Evolutionary conservation across 2,888 invertebrate genomes (phyloP), one percentile per base, ranked within the genome.

Genomic region (Cantharis nigra): DNA sequence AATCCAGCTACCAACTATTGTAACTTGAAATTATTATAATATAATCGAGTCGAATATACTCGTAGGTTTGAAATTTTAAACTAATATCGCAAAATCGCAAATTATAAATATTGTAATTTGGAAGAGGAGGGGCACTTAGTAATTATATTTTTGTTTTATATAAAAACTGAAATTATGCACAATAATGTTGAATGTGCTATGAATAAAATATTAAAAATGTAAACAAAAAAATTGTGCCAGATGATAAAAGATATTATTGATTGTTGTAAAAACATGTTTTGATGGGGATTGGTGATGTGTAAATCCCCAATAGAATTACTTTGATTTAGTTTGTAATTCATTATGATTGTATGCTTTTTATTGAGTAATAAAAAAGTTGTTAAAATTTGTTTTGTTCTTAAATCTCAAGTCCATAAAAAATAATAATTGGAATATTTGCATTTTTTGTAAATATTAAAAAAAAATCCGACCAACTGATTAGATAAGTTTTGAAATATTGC

Each of bases 1-100:
- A 75, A 90, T 94, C 80, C 91, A 92, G 86, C 87, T 94, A 71
- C 94, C 94, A 75, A 70, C 79, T 4, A 63, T 77, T 67, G 74
- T 30, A 62, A 20, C 76, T 1, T 67, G 65, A 67, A 67, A 23
- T 49, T 3, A 20, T 20, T 20, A 20, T 64, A 26, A 26, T 23
- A n/a, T 23, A 67, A 67, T 18, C 20, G 65, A 67, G 65, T 67
- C 26, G 65, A 67, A 23, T 13, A 67, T 67, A 67, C 65, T 67
- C 70, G 49, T 7, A 49, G 7, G 7, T n/a, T 49, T n/a, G 49
- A 13, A 49, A 49, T n/a, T 49, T 49, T n/a, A n/a, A 49, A 9
- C 13, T 49, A 49, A 49, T 49, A 49, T n/a, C 9, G n/a, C 49
- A 49, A 49, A 49, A 49, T 49, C 49, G 49, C 49, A n/a, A 49